Conservation (phyloP, 2,797 vertebrate species). For the Bradypodion pumilum region DNA sequence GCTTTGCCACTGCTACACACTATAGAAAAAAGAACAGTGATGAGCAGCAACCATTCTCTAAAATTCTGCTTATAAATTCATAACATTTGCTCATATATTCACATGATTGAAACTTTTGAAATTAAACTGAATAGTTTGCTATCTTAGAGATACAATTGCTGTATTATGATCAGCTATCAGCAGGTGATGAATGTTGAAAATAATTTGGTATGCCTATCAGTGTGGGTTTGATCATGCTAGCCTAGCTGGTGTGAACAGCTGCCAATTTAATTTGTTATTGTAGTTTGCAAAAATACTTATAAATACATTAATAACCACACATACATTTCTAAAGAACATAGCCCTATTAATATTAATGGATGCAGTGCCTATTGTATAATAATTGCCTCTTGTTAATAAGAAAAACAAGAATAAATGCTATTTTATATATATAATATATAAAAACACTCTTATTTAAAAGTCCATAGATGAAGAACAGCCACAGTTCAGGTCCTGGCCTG, state of each 20-base stretch:
- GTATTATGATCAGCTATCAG: not conserved
- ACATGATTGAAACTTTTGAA: not conserved
- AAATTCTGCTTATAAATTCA: not conserved
- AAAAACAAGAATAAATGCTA: conserved; percentile 66
- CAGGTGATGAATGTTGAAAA: not conserved
- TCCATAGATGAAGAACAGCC: conserved; percentile 38
- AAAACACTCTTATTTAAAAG: conserved; percentile 55
- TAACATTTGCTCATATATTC: not conserved
- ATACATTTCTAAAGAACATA: conserved; percentile 70
- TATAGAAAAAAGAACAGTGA: not conserved
- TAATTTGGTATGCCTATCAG: conserved; percentile 2
- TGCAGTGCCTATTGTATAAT: conserved; percentile 51
- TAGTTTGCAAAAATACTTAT: conserved; percentile 64
- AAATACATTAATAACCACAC: conserved; percentile 67
- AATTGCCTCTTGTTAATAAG: conserved; percentile 56
- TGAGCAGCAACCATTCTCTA: not conserved
- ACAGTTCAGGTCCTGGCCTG: conserved; percentile 40
- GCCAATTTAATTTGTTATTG: conserved; percentile 60
- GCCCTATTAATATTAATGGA: conserved; percentile 54
- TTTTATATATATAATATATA: not conserved
- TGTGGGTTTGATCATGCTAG: conserved; percentile 8
- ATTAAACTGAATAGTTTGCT: not conserved
- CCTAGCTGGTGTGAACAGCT: conserved; percentile 54
- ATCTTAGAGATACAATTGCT: not conserved
- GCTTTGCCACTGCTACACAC: not conserved